These are phyloP conservation scores for Noturus placidus DNA, from an alignment of 2,113 vertebrate species.

Conservation along the genomic window DNA sequence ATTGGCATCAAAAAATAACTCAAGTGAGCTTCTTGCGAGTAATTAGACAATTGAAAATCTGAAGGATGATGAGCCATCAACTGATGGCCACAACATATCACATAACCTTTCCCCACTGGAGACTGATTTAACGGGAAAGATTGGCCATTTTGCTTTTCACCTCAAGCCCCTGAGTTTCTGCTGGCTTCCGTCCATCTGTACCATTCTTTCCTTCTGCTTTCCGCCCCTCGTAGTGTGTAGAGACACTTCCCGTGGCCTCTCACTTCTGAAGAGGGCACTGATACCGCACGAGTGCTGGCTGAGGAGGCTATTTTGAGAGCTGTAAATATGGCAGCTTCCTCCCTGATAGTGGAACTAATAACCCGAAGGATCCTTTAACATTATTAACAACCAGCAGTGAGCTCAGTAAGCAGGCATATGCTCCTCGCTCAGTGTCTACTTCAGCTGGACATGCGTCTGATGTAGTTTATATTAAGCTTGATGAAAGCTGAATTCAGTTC, in stretches of 20 bases:
- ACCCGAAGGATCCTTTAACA: conserved; percentile 58
- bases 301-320: conserved; percentile 70
- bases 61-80: conserved; percentile 44
- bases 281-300: conserved; percentile 70
- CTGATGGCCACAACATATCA: conserved; percentile 39
- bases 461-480: conserved; percentile 10
- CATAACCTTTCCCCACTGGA: conserved; percentile 40
- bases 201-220: conserved; percentile 60
- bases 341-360: conserved; percentile 65
- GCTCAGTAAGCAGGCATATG: conserved; percentile 31
- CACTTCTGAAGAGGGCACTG: conserved; percentile 63
- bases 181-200: conserved; percentile 65
- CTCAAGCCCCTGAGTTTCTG: conserved; percentile 54
- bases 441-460: not conserved
- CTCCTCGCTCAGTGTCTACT: conserved; percentile 7
- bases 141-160: conserved; percentile 58
- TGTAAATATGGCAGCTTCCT: conserved; percentile 78
- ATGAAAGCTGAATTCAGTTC: not conserved
- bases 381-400: conserved; percentile 55
- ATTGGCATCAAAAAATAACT: not conserved
- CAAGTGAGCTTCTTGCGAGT: not conserved
- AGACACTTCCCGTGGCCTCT: conserved; percentile 63
- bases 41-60: conserved; percentile 6
- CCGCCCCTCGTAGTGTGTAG: conserved; percentile 62
- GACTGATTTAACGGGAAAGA: conserved; percentile 39